Percentiles rank a stretch among this genome's conserved stretches.
Evolutionary conservation across 1,140 invertebrate species (phyloP).

Genomic region (Wasmannia auropunctata): DNA sequence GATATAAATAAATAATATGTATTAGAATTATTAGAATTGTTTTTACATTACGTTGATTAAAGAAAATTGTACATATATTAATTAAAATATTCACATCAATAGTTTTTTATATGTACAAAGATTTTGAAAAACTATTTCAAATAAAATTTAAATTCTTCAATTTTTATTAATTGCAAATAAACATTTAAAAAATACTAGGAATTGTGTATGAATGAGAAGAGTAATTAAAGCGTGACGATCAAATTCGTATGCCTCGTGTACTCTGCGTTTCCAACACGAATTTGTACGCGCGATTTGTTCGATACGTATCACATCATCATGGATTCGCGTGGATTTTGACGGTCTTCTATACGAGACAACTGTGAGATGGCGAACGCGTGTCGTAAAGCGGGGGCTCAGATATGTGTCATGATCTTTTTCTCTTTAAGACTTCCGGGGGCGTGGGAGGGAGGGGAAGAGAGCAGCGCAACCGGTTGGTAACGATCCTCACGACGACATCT

Average conservation of each 20-base stretch:
- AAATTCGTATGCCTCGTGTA: not conserved
- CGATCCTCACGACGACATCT: constrained; percentile 24
- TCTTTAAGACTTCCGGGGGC: constrained; percentile 36
- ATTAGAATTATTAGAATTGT: no score
- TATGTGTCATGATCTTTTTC: constrained; percentile 51
- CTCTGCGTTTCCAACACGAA: not conserved
- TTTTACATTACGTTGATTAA: no score
- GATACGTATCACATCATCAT: not conserved
- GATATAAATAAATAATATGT: no score
- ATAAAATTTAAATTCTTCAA: not conserved
- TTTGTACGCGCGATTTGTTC: not conserved
- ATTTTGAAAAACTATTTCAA: not conserved
- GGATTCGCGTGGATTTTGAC: constrained; percentile 18
- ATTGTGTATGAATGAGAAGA: not conserved
- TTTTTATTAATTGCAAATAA: not conserved
- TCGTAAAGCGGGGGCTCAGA: constrained; percentile 34
- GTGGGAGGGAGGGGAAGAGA: no score
- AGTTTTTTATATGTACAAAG: not conserved
- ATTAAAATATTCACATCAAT: not conserved
- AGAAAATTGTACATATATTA: no score
- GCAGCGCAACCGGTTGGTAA: not conserved
- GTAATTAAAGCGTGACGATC: not conserved
- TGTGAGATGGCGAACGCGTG: constrained; percentile 16
- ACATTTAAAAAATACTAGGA: not conserved
- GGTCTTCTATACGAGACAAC: constrained; percentile 14